Conservation (phyloP, 1,140 invertebrate genomes). For the Scaptomyza hsui region DNA sequence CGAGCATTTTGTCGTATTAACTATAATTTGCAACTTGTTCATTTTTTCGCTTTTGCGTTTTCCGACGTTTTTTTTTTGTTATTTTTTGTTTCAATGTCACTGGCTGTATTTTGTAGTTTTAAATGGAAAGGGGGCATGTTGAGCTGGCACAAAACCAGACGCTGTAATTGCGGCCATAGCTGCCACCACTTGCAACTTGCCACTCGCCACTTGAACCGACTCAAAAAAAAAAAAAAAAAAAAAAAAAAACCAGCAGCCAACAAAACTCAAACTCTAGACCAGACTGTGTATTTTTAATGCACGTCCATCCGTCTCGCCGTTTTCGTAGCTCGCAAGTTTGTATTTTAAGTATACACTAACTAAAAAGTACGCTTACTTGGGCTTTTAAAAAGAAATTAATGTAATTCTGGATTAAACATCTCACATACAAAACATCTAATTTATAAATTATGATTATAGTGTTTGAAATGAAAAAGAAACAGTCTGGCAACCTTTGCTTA, state of each 20-base stretch:
- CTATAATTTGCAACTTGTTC: slow-evolving; percentile 24
- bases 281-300: slow-evolving; percentile 49
- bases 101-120: slow-evolving; percentile 17
- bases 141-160: slow-evolving; percentile 47
- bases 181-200: slow-evolving; percentile 31
- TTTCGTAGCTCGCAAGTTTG: slow-evolving; percentile 10
- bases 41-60: slow-evolving; percentile 24
- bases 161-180: slow-evolving; percentile 46
- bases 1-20: slow-evolving; percentile 2
- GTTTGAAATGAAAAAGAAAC: too few species aligned
- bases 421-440: too few species aligned
- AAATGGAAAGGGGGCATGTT: background rate
- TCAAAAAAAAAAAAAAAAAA: background rate
- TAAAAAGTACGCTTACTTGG: background rate
- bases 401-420: too few species aligned
- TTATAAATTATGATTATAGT: too few species aligned
- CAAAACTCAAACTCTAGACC: slow-evolving; percentile 9
- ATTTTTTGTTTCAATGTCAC: slow-evolving; percentile 59
- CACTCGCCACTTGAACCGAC: slow-evolving; percentile 36
- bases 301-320: slow-evolving; percentile 26
- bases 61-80: slow-evolving; percentile 3
- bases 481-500: too few species aligned
- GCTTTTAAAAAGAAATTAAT: background rate
- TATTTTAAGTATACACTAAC: slow-evolving; percentile 12
- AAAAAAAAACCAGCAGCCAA: slow-evolving; percentile 11